Evolutionary conservation across 1,140 invertebrate genomes (phyloP).

Genomic region (Cardiocondyla obscurior): DNA sequence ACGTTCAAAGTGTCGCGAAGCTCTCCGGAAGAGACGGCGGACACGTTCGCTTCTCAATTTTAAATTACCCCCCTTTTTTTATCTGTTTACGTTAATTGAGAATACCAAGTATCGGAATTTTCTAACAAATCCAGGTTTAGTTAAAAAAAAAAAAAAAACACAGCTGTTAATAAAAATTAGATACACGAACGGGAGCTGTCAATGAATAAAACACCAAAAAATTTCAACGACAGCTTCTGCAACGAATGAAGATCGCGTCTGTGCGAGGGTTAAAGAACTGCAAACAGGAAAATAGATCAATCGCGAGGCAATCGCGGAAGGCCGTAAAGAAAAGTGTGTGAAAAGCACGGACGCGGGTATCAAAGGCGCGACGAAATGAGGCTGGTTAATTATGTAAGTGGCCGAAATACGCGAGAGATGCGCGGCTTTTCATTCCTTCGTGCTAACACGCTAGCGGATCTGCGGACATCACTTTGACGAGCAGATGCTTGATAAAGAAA

Average conservation of each 20-base stretch:
- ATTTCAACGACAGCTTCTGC: not conserved
- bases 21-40: too few species aligned
- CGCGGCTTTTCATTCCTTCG: not conserved
- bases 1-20: not conserved
- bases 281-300: constrained; percentile 14
- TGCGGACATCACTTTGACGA: not conserved
- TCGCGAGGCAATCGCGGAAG: not conserved
- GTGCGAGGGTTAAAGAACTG: constrained; percentile 8
- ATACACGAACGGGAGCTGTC: not conserved
- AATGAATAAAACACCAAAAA: not conserved
- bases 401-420: constrained; percentile 24
- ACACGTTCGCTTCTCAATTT: too few species aligned
- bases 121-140: too few species aligned
- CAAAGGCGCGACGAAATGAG: constrained; percentile 53
- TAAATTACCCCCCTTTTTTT: too few species aligned
- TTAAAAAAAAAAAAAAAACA: not conserved
- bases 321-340: constrained; percentile 9
- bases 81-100: too few species aligned
- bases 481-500: constrained; percentile 33
- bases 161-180: not conserved
- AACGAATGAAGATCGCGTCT: not conserved
- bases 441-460: constrained; percentile 33
- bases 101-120: too few species aligned
- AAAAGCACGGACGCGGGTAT: not conserved
- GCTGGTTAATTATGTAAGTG: constrained; percentile 64